Evolutionary conservation across 1,140 invertebrate species (phyloP).

Genomic region (Onthophagus taurus): DNA sequence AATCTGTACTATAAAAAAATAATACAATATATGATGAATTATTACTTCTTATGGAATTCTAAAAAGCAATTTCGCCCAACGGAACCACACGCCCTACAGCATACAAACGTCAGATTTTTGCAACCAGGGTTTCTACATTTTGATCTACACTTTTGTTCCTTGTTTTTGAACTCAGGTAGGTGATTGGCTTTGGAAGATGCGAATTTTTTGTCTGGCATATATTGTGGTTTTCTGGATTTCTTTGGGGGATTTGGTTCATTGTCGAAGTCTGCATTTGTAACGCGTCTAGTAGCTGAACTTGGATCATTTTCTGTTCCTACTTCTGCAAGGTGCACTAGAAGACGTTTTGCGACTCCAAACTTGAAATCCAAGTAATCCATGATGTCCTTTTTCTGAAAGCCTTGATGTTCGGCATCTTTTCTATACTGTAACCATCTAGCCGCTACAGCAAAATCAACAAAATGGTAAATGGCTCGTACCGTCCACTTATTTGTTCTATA

Average conservation of each 20-base stretch:
- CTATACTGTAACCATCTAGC: conserved; percentile 14
- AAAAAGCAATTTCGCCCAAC: no score
- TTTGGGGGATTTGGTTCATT: not conserved
- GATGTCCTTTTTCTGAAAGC: not conserved
- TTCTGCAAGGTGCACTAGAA: not conserved
- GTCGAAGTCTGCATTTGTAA: no score
- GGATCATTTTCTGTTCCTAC: not conserved
- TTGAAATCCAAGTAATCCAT: conserved; percentile 3
- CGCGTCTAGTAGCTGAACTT: no score
- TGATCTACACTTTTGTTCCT: not conserved
- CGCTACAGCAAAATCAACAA: conserved; percentile 12
- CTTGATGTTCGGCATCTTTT: not conserved
- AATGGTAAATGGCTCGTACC: conserved; percentile 13
- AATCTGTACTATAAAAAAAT: no score
- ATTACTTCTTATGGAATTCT: no score
- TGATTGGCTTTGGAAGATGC: not conserved
- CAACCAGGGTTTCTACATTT: not conserved
- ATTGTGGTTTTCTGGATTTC: not conserved
- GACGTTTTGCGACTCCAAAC: not conserved
- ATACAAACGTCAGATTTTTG: no score
- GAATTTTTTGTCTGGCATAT: not conserved
- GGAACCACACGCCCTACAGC: no score
- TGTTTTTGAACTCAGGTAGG: not conserved
- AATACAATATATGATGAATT: no score
- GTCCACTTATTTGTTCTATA: conserved; percentile 12